Evolutionary conservation across 2,888 invertebrate species (phyloP).

Genomic region (Laothoe populi): DNA sequence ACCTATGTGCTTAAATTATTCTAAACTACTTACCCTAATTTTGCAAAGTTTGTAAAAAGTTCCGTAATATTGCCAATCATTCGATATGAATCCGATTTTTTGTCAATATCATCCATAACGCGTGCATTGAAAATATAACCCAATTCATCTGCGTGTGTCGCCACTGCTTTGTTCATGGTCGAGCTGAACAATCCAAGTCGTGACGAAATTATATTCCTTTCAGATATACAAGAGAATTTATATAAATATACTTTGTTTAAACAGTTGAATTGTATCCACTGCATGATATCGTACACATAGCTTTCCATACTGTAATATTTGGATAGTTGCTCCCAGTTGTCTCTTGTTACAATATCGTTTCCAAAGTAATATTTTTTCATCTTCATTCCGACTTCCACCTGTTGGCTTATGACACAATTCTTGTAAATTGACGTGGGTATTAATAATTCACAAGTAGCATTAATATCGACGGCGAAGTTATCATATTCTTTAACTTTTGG

Average conservation of each 20-base stretch:
- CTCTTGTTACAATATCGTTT: slow-evolving; percentile 33
- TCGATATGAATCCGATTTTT: slow-evolving; percentile 38
- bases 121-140: slow-evolving; percentile 48
- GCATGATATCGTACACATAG: slow-evolving; percentile 41
- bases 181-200: slow-evolving; percentile 35
- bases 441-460: slow-evolving; percentile 37
- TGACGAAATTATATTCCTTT: slow-evolving; percentile 46
- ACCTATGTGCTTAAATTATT: not conserved
- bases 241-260: slow-evolving; percentile 50
- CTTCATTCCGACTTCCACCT: slow-evolving; percentile 42
- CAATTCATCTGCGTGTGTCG: slow-evolving; percentile 51
- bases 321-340: slow-evolving; percentile 41
- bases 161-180: slow-evolving; percentile 37
- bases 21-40: slow-evolving; percentile 51
- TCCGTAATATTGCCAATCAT: slow-evolving; percentile 49
- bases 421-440: slow-evolving; percentile 38
- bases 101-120: slow-evolving; percentile 32
- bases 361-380: slow-evolving; percentile 47
- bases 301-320: slow-evolving; percentile 39
- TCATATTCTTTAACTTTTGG: slow-evolving; percentile 25
- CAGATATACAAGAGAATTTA: slow-evolving; percentile 48
- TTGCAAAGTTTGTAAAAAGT: slow-evolving; percentile 59
- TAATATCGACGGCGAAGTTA: slow-evolving; percentile 28
- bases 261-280: slow-evolving; percentile 43
- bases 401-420: slow-evolving; percentile 36